Conservation (phyloP, 2,113 vertebrate genomes). For the Lepisosteus oculatus region DNA sequence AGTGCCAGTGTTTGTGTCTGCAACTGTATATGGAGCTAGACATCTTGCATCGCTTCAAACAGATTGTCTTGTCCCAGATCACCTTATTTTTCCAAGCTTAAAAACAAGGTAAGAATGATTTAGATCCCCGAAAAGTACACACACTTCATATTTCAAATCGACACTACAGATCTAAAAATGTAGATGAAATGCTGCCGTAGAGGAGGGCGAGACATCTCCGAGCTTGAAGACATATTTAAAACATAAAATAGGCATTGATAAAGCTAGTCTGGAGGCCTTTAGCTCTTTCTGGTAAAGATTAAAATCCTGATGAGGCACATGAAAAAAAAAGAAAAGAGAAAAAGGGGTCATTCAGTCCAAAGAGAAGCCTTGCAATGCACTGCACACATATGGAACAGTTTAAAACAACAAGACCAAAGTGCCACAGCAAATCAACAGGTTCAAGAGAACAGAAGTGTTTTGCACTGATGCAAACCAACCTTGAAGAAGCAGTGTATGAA, state of each 20-base stretch:
- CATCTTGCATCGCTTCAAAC: too few species aligned
- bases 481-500: not conserved
- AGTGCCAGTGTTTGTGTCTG: too few species aligned
- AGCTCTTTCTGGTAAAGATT: constrained; percentile 1
- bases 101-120: too few species aligned
- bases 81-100: too few species aligned
- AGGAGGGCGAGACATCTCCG: too few species aligned
- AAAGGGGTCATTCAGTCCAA: constrained; percentile 17
- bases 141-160: too few species aligned
- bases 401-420: constrained; percentile 20
- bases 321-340: not conserved
- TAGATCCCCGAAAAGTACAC: too few species aligned
- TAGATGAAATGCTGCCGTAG: not conserved
- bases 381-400: constrained; percentile 29
- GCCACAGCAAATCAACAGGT: constrained; percentile 18
- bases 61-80: too few species aligned
- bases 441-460: constrained; percentile 23
- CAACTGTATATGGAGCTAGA: too few species aligned
- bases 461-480: too few species aligned
- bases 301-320: not conserved
- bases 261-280: not conserved
- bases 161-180: too few species aligned
- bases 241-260: constrained; percentile 14
- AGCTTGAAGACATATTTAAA: too few species aligned
- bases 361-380: constrained; percentile 23